A percentile compares a stretch with the other conserved stretches of the same genome.
phyloP scores from a whole-genome alignment of 2,797 vertebrate genomes.

The Clarias platycephalus region DNA sequence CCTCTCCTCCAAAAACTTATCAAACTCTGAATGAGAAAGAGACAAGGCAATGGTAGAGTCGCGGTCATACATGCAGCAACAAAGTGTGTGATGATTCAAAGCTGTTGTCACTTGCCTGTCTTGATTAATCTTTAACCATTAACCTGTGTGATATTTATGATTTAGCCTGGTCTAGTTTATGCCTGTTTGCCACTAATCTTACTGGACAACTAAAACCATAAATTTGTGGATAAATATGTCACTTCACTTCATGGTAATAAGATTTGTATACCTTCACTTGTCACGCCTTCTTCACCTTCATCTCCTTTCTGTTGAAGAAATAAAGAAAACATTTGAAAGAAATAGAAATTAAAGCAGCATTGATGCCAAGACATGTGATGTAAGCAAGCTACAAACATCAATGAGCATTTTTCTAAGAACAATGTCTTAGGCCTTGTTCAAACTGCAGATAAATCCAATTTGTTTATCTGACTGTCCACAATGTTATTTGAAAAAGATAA shows the following conservation, averaged over 20 bases:
- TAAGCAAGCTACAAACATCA: conserved; percentile 1
- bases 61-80: not conserved
- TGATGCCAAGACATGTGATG: not conserved
- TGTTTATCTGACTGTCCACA: no score
- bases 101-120: not conserved
- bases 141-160: not conserved
- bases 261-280: conserved; percentile 86
- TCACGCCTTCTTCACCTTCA: conserved; percentile 93
- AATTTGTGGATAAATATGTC: not conserved
- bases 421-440: not conserved
- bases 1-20: conserved; percentile 97
- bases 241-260: not conserved
- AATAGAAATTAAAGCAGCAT: conserved; percentile 1
- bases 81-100: not conserved
- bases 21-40: conserved; percentile 80
- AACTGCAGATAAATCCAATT: no score
- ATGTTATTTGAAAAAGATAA: no score
- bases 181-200: not conserved
- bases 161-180: not conserved
- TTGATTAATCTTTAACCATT: not conserved
- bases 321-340: conserved; percentile 22
- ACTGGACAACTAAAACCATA: not conserved
- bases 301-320: conserved; percentile 83
- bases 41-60: not conserved
- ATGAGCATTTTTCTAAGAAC: conserved; percentile 12